Evolutionary conservation across 1,140 invertebrate genomes (phyloP).

Genomic region (Papilio dardanus): DNA sequence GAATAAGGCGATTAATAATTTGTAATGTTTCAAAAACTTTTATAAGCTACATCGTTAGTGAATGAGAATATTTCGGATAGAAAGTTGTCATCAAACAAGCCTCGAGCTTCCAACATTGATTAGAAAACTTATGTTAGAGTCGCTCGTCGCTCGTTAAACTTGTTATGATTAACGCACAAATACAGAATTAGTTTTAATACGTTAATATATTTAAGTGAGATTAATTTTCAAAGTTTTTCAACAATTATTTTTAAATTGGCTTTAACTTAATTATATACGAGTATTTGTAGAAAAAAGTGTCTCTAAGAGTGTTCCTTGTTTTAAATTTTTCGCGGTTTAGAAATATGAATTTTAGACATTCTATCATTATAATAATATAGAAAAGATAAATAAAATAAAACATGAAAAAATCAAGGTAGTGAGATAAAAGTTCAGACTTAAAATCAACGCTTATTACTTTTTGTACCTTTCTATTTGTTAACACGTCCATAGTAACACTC

Average conservation of each 20-base stretch:
- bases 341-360: too few species aligned
- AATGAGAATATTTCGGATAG: slow-evolving; percentile 30
- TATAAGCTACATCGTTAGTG: slow-evolving; percentile 29
- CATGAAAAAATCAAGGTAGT: neutral
- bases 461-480: slow-evolving; percentile 29
- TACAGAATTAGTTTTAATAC: slow-evolving; percentile 33
- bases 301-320: too few species aligned
- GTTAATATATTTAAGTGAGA: slow-evolving; percentile 23
- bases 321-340: too few species aligned
- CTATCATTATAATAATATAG: too few species aligned
- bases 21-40: slow-evolving; percentile 19
- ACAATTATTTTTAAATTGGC: neutral
- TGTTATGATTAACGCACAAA: slow-evolving; percentile 36
- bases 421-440: neutral
- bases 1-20: slow-evolving; percentile 19
- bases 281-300: too few species aligned
- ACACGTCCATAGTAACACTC: neutral
- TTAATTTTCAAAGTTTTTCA: neutral
- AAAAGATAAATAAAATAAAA: neutral
- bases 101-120: slow-evolving; percentile 34
- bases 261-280: too few species aligned
- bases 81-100: slow-evolving; percentile 38
- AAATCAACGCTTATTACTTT: neutral
- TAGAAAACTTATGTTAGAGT: slow-evolving; percentile 38
- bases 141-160: slow-evolving; percentile 34